Conservation (phyloP, 2,113 vertebrate species). For the Chascanopsetta lugubris region DNA sequence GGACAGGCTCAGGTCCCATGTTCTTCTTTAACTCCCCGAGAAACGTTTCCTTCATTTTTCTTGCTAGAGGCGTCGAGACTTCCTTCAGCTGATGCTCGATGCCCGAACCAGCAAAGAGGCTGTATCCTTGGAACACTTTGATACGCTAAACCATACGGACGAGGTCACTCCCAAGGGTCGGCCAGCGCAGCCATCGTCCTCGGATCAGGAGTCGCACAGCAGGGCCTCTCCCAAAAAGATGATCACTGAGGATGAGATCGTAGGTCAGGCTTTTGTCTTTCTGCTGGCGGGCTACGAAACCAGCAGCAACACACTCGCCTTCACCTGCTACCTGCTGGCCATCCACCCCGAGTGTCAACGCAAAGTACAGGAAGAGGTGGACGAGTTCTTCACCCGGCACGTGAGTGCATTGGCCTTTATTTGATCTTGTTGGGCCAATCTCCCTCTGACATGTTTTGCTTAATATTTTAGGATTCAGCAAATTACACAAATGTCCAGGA, state of each 20-base stretch:
- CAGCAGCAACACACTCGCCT: slow-evolving; percentile 86
- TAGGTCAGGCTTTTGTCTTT: slow-evolving; percentile 92
- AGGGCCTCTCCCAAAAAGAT: slow-evolving; percentile 59
- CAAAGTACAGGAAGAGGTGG: slow-evolving; percentile 86
- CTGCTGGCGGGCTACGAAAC: slow-evolving; percentile 92
- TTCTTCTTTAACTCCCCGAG: no score
- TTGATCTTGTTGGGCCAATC: neutral
- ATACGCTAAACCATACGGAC: slow-evolving; percentile 61
- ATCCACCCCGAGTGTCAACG: slow-evolving; percentile 86
- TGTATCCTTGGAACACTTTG: slow-evolving; percentile 73
- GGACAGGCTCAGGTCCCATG: no score
- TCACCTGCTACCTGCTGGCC: slow-evolving; percentile 90
- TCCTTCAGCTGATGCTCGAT: slow-evolving; percentile 93
- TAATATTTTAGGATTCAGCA: slow-evolving; percentile 77
- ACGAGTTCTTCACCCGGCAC: slow-evolving; percentile 83
- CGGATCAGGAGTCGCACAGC: slow-evolving; percentile 9
- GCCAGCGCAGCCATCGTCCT: neutral
- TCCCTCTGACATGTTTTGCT: neutral
- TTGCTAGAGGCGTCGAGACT: slow-evolving; percentile 89
- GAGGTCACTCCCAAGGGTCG: neutral
- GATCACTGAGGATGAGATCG: slow-evolving; percentile 89
- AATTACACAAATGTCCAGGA: slow-evolving; percentile 87
- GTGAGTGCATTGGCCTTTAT: slow-evolving; percentile 79
- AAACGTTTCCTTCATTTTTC: neutral
- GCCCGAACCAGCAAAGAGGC: slow-evolving; percentile 57